Base-by-base conservation (phyloP, 2,888 invertebrate species). In the Leptinotarsa juncta region DNA sequence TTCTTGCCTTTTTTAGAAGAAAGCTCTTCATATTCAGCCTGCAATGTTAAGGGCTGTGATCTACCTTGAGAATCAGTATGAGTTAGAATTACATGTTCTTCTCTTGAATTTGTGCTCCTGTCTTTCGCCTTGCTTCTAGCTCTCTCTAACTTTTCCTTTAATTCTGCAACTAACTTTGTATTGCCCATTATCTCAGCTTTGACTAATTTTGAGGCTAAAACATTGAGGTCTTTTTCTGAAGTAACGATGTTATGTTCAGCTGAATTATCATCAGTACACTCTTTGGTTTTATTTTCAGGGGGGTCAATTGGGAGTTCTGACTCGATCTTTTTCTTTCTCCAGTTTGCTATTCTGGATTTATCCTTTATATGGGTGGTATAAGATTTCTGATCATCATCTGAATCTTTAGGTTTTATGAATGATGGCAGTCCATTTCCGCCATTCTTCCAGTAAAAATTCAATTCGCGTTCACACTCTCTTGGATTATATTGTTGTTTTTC, bases 151-250 rank as follows among this genome's bases (percentile, higher is more conserved):
- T 96, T 93, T 3, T 87, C 84, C 87, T 95, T 95, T 65, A 98
- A 88, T 84, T 95, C 91, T 53, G 87, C 85, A 0, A 94, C 94
- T 71, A 94, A 86, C 77, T 91, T 91, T 84, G 86, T 88, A 85
- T 98, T 93, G 20, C 97, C 98, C 90, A 97, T 92, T 82, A 99
- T 92, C 91, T 99, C 97, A 16, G 98, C 98, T 89, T 97, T 97
- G 0, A 99, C 89, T 78, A 97, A 92, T 89, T 95, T 96, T 2
- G 98, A 97, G 57, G 94, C 96, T 60, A 99, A 87, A 82, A 94
- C 93, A 88, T 99, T 99, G 91, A 97, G 92, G 87, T 98, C 95
- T 80, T 93, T 93, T 87, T 95, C 94, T 65, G 93, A 57, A 57
- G 48, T 69, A 15, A 48, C 16, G 0, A 20, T 71, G 23, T 72